Evolutionary conservation across 2,888 invertebrate genomes (phyloP).

Genomic region (Lepeophtheirus nordmannii): DNA sequence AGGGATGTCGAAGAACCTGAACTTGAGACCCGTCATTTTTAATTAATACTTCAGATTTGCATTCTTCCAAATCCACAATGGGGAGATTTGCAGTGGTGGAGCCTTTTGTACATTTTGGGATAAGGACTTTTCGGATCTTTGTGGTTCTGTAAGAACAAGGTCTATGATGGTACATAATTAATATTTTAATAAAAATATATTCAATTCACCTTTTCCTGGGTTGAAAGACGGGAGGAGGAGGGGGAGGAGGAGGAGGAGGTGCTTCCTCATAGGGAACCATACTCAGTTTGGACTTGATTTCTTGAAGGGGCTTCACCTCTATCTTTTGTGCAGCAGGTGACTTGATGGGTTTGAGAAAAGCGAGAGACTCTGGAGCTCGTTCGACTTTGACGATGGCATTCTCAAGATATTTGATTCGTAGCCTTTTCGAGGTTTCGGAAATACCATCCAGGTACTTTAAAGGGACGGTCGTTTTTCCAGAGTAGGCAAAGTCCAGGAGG

Average conservation of each 20-base stretch:
- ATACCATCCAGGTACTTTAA: background rate
- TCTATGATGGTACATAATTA: too few relatives aligned
- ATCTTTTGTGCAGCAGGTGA: background rate
- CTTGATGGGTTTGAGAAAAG: background rate
- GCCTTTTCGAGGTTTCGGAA: background rate
- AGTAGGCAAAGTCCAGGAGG: conserved; percentile 1
- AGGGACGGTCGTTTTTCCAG: background rate
- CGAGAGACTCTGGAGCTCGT: background rate
- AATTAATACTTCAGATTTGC: background rate
- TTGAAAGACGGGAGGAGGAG: background rate
- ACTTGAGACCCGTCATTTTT: background rate
- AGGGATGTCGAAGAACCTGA: conserved; percentile 1
- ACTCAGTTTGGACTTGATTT: background rate
- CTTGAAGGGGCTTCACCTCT: background rate
- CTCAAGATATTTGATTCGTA: background rate
- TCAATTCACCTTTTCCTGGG: conserved; percentile 6
- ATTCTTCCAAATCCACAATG: background rate
- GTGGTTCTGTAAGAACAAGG: background rate
- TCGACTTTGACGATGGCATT: conserved; percentile 2
- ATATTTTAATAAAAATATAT: background rate
- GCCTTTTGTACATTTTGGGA: background rate
- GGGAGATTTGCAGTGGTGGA: background rate
- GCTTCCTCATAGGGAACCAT: background rate
- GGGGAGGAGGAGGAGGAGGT: background rate
- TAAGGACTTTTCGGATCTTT: background rate